phyloP scores from a whole-genome alignment of 2,113 vertebrate genomes.

The Oryzias curvinotus region DNA sequence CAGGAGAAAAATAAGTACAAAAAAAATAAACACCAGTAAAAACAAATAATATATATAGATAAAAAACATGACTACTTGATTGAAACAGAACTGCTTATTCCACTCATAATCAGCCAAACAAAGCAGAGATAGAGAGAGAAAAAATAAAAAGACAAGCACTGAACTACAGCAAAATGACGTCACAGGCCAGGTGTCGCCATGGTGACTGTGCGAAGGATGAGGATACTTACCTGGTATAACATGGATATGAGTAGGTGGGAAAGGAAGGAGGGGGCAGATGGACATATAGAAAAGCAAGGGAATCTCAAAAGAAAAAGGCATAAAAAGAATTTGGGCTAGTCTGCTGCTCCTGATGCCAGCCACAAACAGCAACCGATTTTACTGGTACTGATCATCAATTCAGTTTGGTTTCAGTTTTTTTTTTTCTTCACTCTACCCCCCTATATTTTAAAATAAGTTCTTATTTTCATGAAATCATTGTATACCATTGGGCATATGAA shows the following conservation, averaged over 20 bases:
- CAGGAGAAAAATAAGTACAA: slow-evolving; percentile 86
- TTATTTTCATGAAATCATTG: slow-evolving; percentile 37
- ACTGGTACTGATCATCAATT: slow-evolving; percentile 73
- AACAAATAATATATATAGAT: slow-evolving; percentile 66
- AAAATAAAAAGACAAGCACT: slow-evolving; percentile 88
- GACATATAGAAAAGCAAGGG: slow-evolving; percentile 66
- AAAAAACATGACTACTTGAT: slow-evolving; percentile 93
- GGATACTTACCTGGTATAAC: slow-evolving; percentile 79
- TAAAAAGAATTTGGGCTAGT: slow-evolving; percentile 75
- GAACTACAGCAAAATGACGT: slow-evolving; percentile 98
- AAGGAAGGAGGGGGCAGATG: slow-evolving; percentile 39
- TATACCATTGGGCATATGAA: slow-evolving; percentile 78
- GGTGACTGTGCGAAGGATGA: slow-evolving; percentile 89
- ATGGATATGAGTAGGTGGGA: slow-evolving; percentile 53
- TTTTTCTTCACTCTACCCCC: slow-evolving; percentile 11
- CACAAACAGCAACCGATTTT: slow-evolving; percentile 66
- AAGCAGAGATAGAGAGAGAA: slow-evolving; percentile 87
- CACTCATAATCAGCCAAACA: slow-evolving; percentile 99
- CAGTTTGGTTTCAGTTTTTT: slow-evolving; percentile 79
- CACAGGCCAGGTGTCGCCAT: slow-evolving; percentile 90
- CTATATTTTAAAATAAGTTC: slow-evolving; percentile 29
- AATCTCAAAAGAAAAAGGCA: slow-evolving; percentile 74
- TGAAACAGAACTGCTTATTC: slow-evolving; percentile 89
- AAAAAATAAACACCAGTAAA: slow-evolving; percentile 74
- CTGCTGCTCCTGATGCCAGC: slow-evolving; percentile 78